These are phyloP conservation scores for Hylaeus anthracinus DNA, from an alignment of 1,140 invertebrate species.

Conservation along the genomic window DNA sequence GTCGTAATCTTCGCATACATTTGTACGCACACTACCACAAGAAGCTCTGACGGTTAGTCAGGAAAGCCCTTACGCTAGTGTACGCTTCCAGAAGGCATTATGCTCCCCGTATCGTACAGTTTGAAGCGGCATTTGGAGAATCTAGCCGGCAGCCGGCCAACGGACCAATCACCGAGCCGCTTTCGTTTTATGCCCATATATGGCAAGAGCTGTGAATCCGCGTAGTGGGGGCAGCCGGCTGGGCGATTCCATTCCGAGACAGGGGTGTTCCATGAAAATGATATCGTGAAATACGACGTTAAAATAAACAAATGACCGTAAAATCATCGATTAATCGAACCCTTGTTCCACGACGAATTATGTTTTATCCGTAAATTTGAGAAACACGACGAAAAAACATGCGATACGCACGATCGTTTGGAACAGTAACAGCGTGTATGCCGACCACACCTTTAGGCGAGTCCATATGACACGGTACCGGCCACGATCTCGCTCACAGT, in stretches of 20 bases:
- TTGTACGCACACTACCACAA: conserved; percentile 34
- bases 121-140: conserved; percentile 81
- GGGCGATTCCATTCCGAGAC: conserved; percentile 77
- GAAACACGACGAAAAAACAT: neutral
- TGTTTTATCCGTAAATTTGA: no score
- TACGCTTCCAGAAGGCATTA: conserved; percentile 69
- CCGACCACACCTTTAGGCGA: conserved; percentile 72
- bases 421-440: conserved; percentile 15
- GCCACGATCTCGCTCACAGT: conserved; percentile 74
- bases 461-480: conserved; percentile 74
- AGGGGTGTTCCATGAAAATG: conserved; percentile 43
- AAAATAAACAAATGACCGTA: conserved; percentile 11
- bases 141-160: conserved; percentile 77
- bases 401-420: neutral
- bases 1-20: conserved; percentile 43
- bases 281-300: conserved; percentile 10
- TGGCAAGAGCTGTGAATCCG: conserved; percentile 84
- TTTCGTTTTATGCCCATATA: conserved; percentile 90
- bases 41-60: conserved; percentile 73
- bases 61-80: conserved; percentile 69
- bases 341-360: neutral
- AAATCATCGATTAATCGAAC: neutral
- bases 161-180: conserved; percentile 84
- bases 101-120: conserved; percentile 76
- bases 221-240: conserved; percentile 69